Base-by-base conservation (phyloP, 2,888 invertebrate species). In the Andricus quercusramuli region DNA sequence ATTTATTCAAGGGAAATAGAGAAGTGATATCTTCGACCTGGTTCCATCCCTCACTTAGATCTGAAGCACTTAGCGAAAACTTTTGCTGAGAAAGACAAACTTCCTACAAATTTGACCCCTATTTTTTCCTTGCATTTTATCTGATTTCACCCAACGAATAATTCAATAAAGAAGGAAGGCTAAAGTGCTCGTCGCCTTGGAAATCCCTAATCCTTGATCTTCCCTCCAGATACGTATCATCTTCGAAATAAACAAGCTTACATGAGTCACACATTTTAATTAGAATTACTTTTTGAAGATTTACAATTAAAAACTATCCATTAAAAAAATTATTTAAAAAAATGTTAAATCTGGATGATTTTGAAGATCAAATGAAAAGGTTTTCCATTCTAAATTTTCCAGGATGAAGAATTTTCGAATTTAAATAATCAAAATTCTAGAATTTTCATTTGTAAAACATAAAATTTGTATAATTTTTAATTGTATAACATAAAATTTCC, bases 71-170 rank as follows among this genome's bases (percentile, higher is more conserved):
- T 56, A 56, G 51, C 37, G 56, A 56, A 56, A 74, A 56, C 17
- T 56, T 74, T 74, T 74, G 74, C 74, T 74, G 74, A 56, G 56
- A 11, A 32, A 20, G 44, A 20, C 25, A 17, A 47, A 70, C 29
- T 70, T 70, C 47, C 25, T 51, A 51, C 1, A 25, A 70, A 29
- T 47, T 32, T 29, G 17, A 29, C 29, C 51, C 20, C 29, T 29
- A 70, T 70, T 51, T 62, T 29, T 70, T 2, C 25, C 70, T 29
- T 17, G 29, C 15, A 29, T 51, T 51, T 29, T 68, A 70, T 70
- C 51, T 51, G 51, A 51, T 70, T 70, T 70, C 20, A 29, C 4
- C 13, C 0, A 32, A 25, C 29, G 32, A 56, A 32, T 32, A 29
- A 74, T 6, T 56, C 32, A 56, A 74, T 74, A 37, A 74, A 32